Percentiles rank a stretch among this genome's conserved stretches.
These are phyloP conservation scores for Hemibagrus wyckioides DNA, from an alignment of 2,113 vertebrate genomes.

Conservation along the genomic window DNA sequence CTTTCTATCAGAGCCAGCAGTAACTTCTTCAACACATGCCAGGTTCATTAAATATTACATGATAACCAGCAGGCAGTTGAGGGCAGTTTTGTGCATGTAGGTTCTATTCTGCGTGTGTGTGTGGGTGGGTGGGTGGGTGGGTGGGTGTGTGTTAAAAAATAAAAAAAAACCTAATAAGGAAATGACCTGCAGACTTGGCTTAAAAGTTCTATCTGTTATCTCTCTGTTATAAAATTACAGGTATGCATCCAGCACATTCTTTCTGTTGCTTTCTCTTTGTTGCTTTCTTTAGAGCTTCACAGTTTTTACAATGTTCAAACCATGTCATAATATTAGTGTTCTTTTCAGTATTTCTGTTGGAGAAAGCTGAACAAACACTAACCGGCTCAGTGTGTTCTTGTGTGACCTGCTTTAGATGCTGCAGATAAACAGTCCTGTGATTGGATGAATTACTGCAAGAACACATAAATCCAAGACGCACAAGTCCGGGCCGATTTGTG, in stretches of 20 bases:
- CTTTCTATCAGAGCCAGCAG: too few relatives aligned
- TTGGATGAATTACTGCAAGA: not conserved
- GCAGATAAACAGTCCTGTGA: not conserved
- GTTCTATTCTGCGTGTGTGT: not conserved
- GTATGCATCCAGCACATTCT: conserved; percentile 27
- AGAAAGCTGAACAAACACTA: not conserved
- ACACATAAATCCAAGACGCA: not conserved
- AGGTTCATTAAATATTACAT: not conserved
- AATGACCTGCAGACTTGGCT: not conserved
- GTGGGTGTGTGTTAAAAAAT: not conserved
- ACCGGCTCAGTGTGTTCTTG: not conserved
- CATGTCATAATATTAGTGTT: not conserved
- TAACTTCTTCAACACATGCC: too few relatives aligned
- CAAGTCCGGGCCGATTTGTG: not conserved
- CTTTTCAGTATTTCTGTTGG: not conserved
- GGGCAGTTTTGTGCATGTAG: not conserved
- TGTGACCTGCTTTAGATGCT: conserved; percentile 11
- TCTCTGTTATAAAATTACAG: conserved; percentile 18
- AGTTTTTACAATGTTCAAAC: not conserved
- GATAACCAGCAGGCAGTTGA: not conserved
- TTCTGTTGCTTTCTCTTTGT: not conserved
- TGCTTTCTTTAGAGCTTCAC: not conserved
- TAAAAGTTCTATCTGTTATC: not conserved
- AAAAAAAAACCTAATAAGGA: not conserved
- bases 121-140: not conserved